Evolutionary conservation across 2,797 vertebrate genomes (phyloP), one percentile per base, ranked within the genome.

Genomic region (Gastrophryne carolinensis): DNA sequence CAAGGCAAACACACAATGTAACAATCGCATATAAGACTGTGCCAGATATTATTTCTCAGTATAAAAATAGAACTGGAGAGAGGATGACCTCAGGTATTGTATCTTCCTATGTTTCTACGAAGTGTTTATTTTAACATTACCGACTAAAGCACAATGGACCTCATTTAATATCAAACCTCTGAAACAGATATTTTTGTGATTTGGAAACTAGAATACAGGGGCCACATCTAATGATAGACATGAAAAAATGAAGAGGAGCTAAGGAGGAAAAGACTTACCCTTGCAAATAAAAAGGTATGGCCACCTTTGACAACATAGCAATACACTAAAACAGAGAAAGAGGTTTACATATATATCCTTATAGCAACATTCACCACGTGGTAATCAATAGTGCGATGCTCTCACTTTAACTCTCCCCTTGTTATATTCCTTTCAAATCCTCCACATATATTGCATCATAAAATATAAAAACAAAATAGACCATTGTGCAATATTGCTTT

Each of bases 121-220:
- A 37, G 17, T 54, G 30, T 54, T 68, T 54, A 24, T 17, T 67
- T 52, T 15, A 21, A 37, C 19, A 53, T 23, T 26, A 17, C 29
- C 3, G 2, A 54, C 23, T 54, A 56, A 56, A 52, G 8, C 65
- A 68, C 50, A 27, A 15, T 26, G 50, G 65, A 37, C 50, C 35
- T 68, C 23, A 68, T 68, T 68, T 68, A 53, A 35, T 52, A 24
- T 17, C 21, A 6, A n/a, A 11, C 21, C n/a, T 34, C 29, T 32
- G 19, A 23, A 49, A 64, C 44, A 44, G 47, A 10, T 19, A 50
- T 44, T n/a, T 17, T 44, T 44, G 13, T 44, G 39, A 13, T 15
- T 8, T 17, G 6, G 17, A 44, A 44, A 44, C 13, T 17, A 17
- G 15, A 44, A 44, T n/a, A n/a, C 41, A 21, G 26, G 4, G 13